Conservation (phyloP, 1,140 invertebrate species). For the Littorina saxatilis region DNA sequence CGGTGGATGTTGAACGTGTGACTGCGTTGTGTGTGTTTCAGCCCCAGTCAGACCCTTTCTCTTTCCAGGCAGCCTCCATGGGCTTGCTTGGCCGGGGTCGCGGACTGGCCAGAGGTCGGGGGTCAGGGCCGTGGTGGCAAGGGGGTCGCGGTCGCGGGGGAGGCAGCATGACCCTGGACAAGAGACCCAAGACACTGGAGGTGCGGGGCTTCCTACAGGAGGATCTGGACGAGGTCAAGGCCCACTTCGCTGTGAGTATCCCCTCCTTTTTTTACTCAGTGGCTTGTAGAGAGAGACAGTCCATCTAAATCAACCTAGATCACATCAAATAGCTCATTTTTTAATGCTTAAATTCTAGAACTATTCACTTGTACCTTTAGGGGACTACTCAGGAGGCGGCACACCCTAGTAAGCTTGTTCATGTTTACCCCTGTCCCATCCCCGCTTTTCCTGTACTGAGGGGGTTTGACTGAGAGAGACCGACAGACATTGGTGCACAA, state of each 20-base stretch:
- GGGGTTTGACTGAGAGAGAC: too few species aligned
- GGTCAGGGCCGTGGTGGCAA: conserved; percentile 30
- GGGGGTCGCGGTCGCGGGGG: conserved; percentile 50
- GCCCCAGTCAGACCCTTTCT: conserved; percentile 35
- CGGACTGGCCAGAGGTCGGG: conserved; percentile 47
- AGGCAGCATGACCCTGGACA: conserved; percentile 82
- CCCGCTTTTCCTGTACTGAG: too few species aligned
- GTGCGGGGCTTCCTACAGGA: conserved; percentile 86
- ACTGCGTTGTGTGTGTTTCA: conserved; percentile 24
- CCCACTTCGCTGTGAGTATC: conserved; percentile 83
- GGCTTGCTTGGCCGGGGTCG: conserved; percentile 65
- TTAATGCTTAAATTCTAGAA: too few species aligned
- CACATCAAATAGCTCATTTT: too few species aligned
- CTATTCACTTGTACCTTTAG: too few species aligned
- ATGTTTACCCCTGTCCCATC: too few species aligned
- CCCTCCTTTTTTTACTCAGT: conserved; percentile 72
- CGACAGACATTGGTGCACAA: too few species aligned
- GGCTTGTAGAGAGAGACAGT: conserved; percentile 85
- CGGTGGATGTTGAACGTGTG: too few species aligned
- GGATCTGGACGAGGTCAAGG: conserved; percentile 83
- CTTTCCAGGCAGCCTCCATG: conserved; percentile 66
- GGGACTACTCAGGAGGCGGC: too few species aligned
- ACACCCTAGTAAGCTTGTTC: too few species aligned
- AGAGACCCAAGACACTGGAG: conserved; percentile 86
- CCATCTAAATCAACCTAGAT: too few species aligned